phyloP scores from a whole-genome alignment of 2,888 invertebrate genomes.

The Aromia moschata region DNA sequence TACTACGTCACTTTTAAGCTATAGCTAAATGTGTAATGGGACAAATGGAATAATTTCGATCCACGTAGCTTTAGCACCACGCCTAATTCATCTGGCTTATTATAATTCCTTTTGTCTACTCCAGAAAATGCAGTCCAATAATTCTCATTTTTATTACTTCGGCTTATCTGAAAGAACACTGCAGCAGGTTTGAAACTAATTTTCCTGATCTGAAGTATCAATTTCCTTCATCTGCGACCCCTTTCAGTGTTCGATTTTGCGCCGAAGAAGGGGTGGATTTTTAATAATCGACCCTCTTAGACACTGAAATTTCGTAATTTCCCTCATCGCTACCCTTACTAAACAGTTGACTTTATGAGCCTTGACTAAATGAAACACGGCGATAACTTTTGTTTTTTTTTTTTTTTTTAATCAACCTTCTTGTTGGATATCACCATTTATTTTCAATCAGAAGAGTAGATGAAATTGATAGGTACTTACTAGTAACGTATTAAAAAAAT shows the following conservation, averaged over 20 bases:
- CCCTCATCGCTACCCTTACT: neutral
- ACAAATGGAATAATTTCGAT: no score
- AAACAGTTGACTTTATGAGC: neutral
- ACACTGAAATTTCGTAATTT: constrained; percentile 12
- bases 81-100: neutral
- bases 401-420: no score
- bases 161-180: neutral
- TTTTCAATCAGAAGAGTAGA: no score
- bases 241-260: neutral
- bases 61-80: no score
- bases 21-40: no score
- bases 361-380: constrained; percentile 1
- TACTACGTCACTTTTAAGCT: no score
- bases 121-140: neutral
- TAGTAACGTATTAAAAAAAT: no score
- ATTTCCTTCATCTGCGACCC: constrained; percentile 40
- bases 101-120: neutral
- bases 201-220: constrained; percentile 40
- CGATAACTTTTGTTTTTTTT: no score
- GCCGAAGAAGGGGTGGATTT: constrained; percentile 9
- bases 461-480: no score
- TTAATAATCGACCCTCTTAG: constrained; percentile 10
- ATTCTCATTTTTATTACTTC: neutral
- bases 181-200: constrained; percentile 3
- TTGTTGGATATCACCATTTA: no score